Base-by-base conservation (phyloP, 2,888 invertebrate species). In the Seira musarum region DNA sequence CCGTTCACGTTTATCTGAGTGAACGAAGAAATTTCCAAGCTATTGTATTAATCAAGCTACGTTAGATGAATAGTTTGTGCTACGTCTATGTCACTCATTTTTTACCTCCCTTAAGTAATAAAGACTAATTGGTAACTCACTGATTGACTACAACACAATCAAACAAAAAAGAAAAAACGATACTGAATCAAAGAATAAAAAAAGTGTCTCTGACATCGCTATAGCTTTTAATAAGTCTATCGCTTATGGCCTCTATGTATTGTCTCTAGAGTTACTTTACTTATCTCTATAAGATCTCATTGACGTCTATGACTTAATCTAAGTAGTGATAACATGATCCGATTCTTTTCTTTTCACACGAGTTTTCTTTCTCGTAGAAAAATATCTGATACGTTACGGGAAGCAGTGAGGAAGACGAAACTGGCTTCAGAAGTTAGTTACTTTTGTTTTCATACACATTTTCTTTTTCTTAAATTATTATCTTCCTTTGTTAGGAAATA, bases 131-230 rank as follows among this genome's bases (percentile, higher is more conserved):
- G 66, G 49, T 61, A 78, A 67, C 61, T 60, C 22, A 69, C 65
- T 30, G 30, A 30, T 30, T 30, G 30, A 30, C 30, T 30, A 30
- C 2, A 30, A 5, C 30, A 30, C 30, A 30, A 30, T 30, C 30
- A 30, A 30, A 30, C 30, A 8, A 30, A 30, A 30, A 30, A 30
- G 8, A 30, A 30, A 30, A 30, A 30, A 30, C 30, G 30, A 30
- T 2, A 30, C 30, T 30, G 8, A 8, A 53, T 53, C 53, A n/a
- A 17, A 30, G 30, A 30, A 53, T 15, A 53, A 53, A 53, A 3
- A 53, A 53, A n/a, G n/a, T 30, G 3, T 22, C 19, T 80, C 80
- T 80, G 80, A 73, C 80, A 80, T 80, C 80, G 67, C 80, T 80
- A 80, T 68, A 17, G 25, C 21, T 53, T 79, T 53, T 6, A 1